These are phyloP conservation scores for Paracentrotus lividus DNA, from an alignment of 53 echinoderm and acorn worm species.

Conservation along the genomic window DNA sequence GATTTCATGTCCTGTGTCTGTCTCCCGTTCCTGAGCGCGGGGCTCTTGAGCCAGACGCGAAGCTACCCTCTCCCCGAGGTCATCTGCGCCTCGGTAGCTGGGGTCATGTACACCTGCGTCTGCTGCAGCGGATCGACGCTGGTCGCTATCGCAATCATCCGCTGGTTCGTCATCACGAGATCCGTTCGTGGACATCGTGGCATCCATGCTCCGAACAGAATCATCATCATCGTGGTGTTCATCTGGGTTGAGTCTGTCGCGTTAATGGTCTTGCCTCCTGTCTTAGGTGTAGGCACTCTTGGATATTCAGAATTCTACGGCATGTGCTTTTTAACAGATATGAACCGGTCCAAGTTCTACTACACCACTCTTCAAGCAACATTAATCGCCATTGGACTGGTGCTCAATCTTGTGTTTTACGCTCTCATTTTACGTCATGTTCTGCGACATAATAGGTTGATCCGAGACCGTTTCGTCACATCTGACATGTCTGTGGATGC, in stretches of 20 bases:
- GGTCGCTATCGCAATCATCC: too few relatives aligned
- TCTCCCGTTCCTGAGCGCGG: neutral
- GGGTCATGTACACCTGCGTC: too few relatives aligned
- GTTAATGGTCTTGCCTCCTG: neutral
- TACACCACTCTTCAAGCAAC: neutral
- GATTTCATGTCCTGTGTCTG: neutral
- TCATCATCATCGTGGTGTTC: neutral
- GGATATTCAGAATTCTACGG: neutral
- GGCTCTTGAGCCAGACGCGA: neutral
- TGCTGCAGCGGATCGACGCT: too few relatives aligned
- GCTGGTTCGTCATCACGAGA: too few relatives aligned
- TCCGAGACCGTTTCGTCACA: neutral
- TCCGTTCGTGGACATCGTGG: too few relatives aligned
- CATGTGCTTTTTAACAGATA: neutral
- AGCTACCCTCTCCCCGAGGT: neutral
- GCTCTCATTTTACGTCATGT: neutral
- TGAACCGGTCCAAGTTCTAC: neutral
- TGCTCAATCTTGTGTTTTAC: neutral
- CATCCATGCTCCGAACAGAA: neutral
- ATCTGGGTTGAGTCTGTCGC: neutral
- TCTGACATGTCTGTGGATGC: too few relatives aligned
- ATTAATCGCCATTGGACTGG: neutral
- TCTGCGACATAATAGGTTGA: neutral
- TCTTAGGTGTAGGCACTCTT: neutral
- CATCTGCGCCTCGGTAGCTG: too few relatives aligned